Evolutionary conservation across 2,888 invertebrate genomes (phyloP).

Genomic region (Drosophila macrothrix): DNA sequence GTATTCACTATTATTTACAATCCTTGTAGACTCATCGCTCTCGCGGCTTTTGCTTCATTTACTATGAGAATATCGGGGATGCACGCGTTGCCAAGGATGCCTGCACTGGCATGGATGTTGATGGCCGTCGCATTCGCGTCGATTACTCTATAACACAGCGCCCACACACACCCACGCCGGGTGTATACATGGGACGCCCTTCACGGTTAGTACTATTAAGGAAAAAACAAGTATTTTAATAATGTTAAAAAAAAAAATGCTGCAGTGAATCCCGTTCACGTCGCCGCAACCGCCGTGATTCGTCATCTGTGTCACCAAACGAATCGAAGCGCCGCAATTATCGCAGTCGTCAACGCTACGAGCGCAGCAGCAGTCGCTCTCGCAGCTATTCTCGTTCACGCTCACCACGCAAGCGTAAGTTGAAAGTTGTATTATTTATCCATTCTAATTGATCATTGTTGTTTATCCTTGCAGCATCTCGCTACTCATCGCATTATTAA

Average conservation of each 20-base stretch:
- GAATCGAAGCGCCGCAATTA: conserved; percentile 36
- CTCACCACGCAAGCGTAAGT: conserved; percentile 68
- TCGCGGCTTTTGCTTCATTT: conserved; percentile 98
- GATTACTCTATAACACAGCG: conserved; percentile 98
- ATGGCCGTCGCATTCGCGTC: conserved; percentile 96
- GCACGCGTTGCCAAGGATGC: conserved; percentile 97
- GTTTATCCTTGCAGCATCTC: conserved; percentile 17
- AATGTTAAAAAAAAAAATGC: not conserved
- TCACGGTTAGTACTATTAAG: conserved; percentile 85
- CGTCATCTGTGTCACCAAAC: conserved; percentile 40
- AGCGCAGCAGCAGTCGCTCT: conserved; percentile 79
- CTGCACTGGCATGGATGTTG: conserved; percentile 97
- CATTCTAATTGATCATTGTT: not conserved
- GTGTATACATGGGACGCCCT: conserved; percentile 98
- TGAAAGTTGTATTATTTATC: not conserved
- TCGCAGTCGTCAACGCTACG: conserved; percentile 59
- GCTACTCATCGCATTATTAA: conserved; percentile 49
- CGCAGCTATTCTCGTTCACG: conserved; percentile 80
- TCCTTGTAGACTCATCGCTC: conserved; percentile 93
- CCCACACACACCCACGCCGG: conserved; percentile 98
- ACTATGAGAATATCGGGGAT: conserved; percentile 94
- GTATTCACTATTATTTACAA: not conserved
- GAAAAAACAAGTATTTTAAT: not conserved
- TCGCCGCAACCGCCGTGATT: conserved; percentile 53
- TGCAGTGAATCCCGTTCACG: conserved; percentile 41